Conservation (phyloP, 64 coral and sea anemone species). For the Montipora sp. region DNA sequence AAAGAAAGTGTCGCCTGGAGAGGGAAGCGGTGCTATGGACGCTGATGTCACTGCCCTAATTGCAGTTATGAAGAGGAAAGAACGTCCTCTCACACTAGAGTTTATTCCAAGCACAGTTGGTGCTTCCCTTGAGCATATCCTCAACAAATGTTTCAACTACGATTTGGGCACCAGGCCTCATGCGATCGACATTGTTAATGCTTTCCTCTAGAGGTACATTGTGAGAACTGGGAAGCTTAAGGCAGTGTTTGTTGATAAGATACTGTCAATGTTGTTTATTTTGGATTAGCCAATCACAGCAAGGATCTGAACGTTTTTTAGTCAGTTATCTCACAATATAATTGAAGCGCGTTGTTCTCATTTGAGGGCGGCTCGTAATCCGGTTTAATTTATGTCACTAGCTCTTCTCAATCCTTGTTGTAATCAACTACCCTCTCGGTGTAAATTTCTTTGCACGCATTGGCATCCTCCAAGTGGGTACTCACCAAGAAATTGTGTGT, state of each 20-base stretch:
- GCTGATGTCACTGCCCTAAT: not conserved
- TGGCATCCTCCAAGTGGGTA: not conserved
- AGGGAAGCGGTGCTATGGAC: not conserved
- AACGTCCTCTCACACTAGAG: not conserved
- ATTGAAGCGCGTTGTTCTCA: too few relatives aligned
- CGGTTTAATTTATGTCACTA: too few relatives aligned
- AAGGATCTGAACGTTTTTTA: too few relatives aligned
- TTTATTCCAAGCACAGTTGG: not conserved
- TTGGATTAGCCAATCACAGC: too few relatives aligned
- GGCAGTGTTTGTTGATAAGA: too few relatives aligned
- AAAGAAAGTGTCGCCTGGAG: not conserved
- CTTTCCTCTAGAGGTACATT: not conserved
- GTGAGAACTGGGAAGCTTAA: too few relatives aligned
- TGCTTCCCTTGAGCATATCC: not conserved
- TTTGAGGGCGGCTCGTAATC: too few relatives aligned
- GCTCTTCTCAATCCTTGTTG: too few relatives aligned
- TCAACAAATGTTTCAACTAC: not conserved
- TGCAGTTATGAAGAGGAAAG: not conserved
- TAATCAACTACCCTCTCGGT: not conserved
- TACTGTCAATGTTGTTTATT: too few relatives aligned
- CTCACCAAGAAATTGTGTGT: not conserved
- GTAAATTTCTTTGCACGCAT: constrained; percentile 22
- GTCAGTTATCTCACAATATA: too few relatives aligned
- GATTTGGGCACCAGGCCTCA: not conserved
- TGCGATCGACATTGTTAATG: not conserved